Evolutionary conservation across 2,113 vertebrate genomes (phyloP).

Genomic region (Daubentonia madagascariensis): DNA sequence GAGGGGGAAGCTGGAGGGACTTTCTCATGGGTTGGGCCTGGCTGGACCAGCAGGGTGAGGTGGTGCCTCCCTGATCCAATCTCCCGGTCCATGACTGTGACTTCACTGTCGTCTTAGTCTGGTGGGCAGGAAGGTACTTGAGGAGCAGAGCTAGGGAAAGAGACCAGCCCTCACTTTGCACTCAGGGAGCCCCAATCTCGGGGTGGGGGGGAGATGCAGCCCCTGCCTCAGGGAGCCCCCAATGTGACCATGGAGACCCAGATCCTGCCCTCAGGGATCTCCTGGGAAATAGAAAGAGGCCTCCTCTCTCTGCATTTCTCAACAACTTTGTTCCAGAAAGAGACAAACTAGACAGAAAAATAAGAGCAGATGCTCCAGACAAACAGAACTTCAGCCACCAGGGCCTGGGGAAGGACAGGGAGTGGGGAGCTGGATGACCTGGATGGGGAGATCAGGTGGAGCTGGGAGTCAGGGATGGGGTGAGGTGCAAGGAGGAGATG

Average conservation of each 20-base stretch:
- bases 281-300: background rate
- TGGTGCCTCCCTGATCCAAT: constrained; percentile 26
- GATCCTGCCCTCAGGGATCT: background rate
- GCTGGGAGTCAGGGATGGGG: background rate
- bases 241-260: background rate
- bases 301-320: background rate
- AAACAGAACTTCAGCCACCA: background rate
- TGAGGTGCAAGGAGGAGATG: background rate
- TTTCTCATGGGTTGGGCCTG: constrained; percentile 13
- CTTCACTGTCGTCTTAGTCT: background rate
- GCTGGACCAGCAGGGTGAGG: background rate
- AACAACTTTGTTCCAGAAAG: background rate
- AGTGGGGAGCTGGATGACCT: background rate
- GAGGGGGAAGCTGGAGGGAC: background rate
- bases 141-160: background rate
- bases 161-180: background rate
- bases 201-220: background rate
- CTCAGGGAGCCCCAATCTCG: background rate
- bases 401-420: background rate
- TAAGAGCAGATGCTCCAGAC: background rate
- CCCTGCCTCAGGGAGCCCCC: background rate
- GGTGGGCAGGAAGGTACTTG: background rate
- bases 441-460: background rate
- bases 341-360: background rate
- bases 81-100: background rate